Evolutionary conservation across 2,113 vertebrate genomes (phyloP), one percentile per base, ranked within the genome.

Genomic region (Boleophthalmus pectinirostris): DNA sequence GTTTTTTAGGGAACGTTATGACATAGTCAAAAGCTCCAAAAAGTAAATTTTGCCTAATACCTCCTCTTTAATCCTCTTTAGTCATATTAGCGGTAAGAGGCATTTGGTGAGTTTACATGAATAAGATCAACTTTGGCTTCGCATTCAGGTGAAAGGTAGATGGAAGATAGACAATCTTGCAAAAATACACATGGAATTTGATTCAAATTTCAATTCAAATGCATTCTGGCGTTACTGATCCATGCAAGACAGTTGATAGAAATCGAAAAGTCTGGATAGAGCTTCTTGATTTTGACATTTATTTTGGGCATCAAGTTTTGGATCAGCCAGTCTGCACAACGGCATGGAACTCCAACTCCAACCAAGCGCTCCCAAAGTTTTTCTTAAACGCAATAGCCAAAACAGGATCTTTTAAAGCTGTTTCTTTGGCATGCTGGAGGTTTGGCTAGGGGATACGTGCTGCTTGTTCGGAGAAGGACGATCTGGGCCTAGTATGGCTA

Each of bases 181-280:
- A 35, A 7, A n/a, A 67, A 20, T 68, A 68, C 70, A 63, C 69
- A 9, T 80, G 24, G 18, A 67, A 60, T 61, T 33, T 63, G 85
- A 85, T 87, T 80, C 57, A 75, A 64, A 90, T 90, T 75, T 85
- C 61, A 49, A 47, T 73, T 82, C 53, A 35, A 57, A 73, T 78
- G 15, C 78, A 69, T 46, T 69, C 71, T 66, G 61, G 25, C 35
- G 72, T 70, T 69, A 54, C 51, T 21, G 71, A 67, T 73, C 35
- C 75, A 72, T 56, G 79, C 74, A 78, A 72, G 72, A 77, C 67
- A 71, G 54, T 79, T 84, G 77, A 78, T 71, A 72, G 57, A 73
- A 29, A 77, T 69, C 46, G 73, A 67, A 88, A 9, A 88, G 6
- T 25, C 77, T 83, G 76, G 82, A 83, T 57, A 70, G 46, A 47